Conservation (phyloP, 2,797 vertebrate species). For the Leptodactylus fallax region DNA sequence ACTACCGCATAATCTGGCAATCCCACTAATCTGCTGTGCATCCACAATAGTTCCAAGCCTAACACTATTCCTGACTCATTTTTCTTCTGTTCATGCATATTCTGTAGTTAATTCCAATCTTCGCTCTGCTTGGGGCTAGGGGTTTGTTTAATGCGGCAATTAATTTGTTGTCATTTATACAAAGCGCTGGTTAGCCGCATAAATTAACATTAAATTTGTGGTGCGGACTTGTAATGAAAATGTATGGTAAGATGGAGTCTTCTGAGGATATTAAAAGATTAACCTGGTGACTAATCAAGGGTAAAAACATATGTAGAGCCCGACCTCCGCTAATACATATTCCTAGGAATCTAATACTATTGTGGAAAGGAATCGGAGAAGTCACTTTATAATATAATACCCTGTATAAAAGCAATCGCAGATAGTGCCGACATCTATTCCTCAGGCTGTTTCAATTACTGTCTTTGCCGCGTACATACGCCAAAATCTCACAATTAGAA, state of each 20-base stretch:
- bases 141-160: conserved; percentile 30
- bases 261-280: not conserved
- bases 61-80: too few species aligned
- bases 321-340: conserved; percentile 1
- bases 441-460: conserved; percentile 9
- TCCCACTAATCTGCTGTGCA: too few species aligned
- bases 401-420: conserved; percentile 4
- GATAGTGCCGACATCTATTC: conserved; percentile 31
- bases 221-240: conserved; percentile 8
- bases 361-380: not conserved
- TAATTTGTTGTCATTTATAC: conserved; percentile 28
- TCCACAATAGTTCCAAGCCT: too few species aligned
- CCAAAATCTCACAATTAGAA: conserved; percentile 26
- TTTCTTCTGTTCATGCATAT: not conserved
- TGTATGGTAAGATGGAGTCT: not conserved
- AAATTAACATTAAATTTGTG: conserved; percentile 4
- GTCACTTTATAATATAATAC: conserved; percentile 13
- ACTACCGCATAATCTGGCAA: too few species aligned
- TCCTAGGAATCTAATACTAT: conserved; percentile 13
- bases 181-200: conserved; percentile 8
- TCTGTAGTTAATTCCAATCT: not conserved
- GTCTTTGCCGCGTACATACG: not conserved
- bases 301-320: conserved; percentile 25
- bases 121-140: not conserved
- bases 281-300: conserved; percentile 24